phyloP scores from a whole-genome alignment of 2,113 vertebrate species.

The Hucho hucho region DNA sequence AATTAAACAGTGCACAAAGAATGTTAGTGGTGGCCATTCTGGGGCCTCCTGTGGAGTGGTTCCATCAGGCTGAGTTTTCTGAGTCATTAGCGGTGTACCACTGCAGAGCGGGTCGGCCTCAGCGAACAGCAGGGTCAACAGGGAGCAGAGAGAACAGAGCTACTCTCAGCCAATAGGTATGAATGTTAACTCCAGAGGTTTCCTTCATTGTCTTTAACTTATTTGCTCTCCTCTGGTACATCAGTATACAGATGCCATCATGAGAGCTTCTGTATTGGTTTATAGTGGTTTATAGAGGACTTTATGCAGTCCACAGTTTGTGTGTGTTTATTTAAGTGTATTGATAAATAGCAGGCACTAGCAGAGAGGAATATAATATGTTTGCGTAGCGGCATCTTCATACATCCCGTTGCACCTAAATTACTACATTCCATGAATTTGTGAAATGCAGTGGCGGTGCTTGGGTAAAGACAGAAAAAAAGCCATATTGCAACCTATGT shows the following conservation, averaged over 20 bases:
- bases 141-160: conserved; percentile 30
- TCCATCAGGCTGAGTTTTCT: conserved; percentile 61
- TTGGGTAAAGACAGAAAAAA: too few species aligned
- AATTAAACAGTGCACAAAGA: conserved; percentile 44
- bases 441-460: too few species aligned
- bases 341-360: too few species aligned
- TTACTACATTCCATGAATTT: too few species aligned
- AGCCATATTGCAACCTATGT: too few species aligned
- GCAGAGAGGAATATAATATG: too few species aligned
- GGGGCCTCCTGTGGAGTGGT: conserved; percentile 45
- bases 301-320: neutral
- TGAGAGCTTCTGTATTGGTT: neutral
- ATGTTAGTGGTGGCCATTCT: conserved; percentile 40
- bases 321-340: too few species aligned
- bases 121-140: conserved; percentile 47
- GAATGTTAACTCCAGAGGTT: neutral
- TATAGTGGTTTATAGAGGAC: neutral
- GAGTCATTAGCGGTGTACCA: conserved; percentile 60
- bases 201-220: neutral
- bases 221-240: neutral
- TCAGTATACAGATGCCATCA: neutral
- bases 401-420: too few species aligned
- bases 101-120: conserved; percentile 7
- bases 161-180: conserved; percentile 22
- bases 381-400: too few species aligned